A percentile compares a stretch with the other conserved stretches of the same genome.
Evolutionary conservation across 2,888 invertebrate genomes (phyloP).

Genomic region (Polyommatus iphigenia): DNA sequence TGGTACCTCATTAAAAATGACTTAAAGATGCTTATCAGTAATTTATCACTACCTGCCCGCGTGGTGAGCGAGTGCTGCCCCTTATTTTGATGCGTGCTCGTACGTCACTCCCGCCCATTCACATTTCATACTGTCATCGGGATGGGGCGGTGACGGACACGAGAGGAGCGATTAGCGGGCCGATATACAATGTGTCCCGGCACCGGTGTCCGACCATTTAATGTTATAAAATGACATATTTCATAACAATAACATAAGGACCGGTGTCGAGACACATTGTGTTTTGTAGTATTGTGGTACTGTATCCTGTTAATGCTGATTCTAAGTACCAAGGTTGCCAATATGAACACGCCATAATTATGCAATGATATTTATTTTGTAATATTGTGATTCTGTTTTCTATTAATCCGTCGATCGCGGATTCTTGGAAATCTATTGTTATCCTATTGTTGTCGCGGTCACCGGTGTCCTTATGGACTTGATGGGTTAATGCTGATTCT

Average conservation of each 20-base stretch:
- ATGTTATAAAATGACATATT: too few relatives aligned
- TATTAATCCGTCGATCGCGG: too few relatives aligned
- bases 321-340: too few relatives aligned
- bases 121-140: conserved; percentile 49
- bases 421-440: too few relatives aligned
- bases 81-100: conserved; percentile 45
- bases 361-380: too few relatives aligned
- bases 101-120: conserved; percentile 44
- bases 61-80: conserved; percentile 45
- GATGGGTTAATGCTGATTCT: background rate
- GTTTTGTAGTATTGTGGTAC: background rate
- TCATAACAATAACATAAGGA: too few relatives aligned
- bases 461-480: too few relatives aligned
- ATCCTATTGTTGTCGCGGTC: too few relatives aligned
- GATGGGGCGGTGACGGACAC: conserved; percentile 28
- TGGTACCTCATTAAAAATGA: conserved; percentile 38
- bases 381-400: too few relatives aligned
- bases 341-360: too few relatives aligned
- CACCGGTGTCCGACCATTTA: too few relatives aligned
- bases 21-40: conserved; percentile 42
- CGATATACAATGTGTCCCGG: too few relatives aligned
- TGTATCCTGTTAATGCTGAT: background rate
- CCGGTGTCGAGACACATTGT: background rate
- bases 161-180: conserved; percentile 35
- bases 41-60: conserved; percentile 44